Base-by-base conservation (phyloP, 2,888 invertebrate species). In the Ischnus inquisitorius region DNA sequence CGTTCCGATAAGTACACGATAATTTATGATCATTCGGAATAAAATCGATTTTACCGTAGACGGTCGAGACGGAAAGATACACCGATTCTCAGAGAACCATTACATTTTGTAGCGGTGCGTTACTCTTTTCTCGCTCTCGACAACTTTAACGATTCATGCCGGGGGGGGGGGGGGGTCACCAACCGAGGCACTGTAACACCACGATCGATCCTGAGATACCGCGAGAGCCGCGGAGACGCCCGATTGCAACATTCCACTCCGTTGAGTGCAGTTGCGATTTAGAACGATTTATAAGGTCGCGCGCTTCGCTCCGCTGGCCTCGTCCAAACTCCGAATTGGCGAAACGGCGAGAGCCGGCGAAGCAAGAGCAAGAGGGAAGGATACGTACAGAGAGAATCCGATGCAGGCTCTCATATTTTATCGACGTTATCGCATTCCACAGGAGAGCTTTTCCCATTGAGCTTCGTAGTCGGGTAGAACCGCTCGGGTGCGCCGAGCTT, bases 271-370 rank as follows among this genome's bases (percentile, higher is more conserved):
- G 83, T 78, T 57, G 77, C 77, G 83, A 84, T 84, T 78, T 80
- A 69, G 80, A 80, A 84, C 77, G 80, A 84, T 84, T 84, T 84
- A 84, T 80, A 80, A 80, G 83, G 77, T 80, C 83, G 80, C 65
- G 72, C 75, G 75, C 64, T 83, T 75, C 57, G 64, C 71, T 69
- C 65, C 28, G 65, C 34, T 69, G 28, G 16, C 34, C 43, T 48
- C 65, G 64, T 68, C 72, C 34, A 62, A 69, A 60, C 25, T 62
- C 75, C 64, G 75, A 65, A 57, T n/a, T 39, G 75, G 54, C 51
- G 51, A 34, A 41, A 67, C 57, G 43, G n/a, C n/a, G 64, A 39
- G 60, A 25, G 25, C 60, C 60, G n/a, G n/a, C 12, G 12, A 12
- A 46, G n/a, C 8, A 46, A 46, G 12, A 46, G 46, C 1, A 3